Evolutionary conservation across 1,140 invertebrate genomes (phyloP), one percentile per base, ranked within the genome.

Genomic region (Cyrtorhinus lividipennis): DNA sequence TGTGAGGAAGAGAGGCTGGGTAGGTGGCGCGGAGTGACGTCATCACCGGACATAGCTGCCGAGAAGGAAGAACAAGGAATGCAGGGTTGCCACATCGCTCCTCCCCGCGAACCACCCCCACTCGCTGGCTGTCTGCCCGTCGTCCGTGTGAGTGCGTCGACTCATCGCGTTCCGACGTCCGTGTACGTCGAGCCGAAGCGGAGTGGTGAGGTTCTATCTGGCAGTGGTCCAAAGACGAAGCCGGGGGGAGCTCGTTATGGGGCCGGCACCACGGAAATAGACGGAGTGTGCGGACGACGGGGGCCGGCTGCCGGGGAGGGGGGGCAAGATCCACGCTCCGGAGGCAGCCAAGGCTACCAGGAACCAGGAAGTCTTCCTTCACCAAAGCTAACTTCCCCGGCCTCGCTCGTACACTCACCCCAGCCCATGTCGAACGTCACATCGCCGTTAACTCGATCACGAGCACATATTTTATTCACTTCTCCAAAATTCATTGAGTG

Each of bases 1-100:
- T 38, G 30, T 38, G 15, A 38, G 5, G 30, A 15, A 38, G 30
- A 38, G 30, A 38, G 30, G 30, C 30, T 38, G 30, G 30, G 30
- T 8, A 12, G 48, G 20, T 22, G 5, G 48, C 5, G 48, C 5
- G 18, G 12, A 20, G 48, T 53, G 48, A 53, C 48, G 48, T 53
- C 48, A 22, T 5, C 48, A 53, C 48, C 48, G 48, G 48, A 15
- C 48, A 20, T 22, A 20, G 20, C 10, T 10, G 12, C 10, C 10
- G 48, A 53, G 20, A 20, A 53, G 18, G 48, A 53, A 53, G 48
- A 53, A 12, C 10, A 15, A 13, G 48, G 48, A 53, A 53, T 53
- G 48, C 48, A 20, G 48, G 48, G 48, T 53, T 53, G 48, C 48
- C 48, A 53, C 48, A 53, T 53, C 48, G 48, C 20, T 8, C 10